Evolutionary conservation across 2,797 vertebrate species (phyloP).

Genomic region (Myiotriccus ornatus): DNA sequence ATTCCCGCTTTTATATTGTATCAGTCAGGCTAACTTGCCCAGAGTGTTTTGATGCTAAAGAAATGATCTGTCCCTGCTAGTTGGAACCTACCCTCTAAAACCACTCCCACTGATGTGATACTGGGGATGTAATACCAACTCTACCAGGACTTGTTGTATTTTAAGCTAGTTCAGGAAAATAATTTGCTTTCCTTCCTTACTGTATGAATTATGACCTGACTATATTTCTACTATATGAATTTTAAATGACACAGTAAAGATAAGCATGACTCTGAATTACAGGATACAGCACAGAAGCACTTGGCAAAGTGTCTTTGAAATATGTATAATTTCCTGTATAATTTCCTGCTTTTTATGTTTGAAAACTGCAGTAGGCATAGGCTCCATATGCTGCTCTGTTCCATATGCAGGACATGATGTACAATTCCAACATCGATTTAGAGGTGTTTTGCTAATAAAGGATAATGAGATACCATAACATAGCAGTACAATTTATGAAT

Average conservation of each 20-base stretch:
- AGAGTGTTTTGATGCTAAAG: background rate
- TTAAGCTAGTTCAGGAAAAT: background rate
- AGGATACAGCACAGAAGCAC: background rate
- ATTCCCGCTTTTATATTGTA: background rate
- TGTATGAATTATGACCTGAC: background rate
- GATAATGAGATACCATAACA: slow-evolving; percentile 68
- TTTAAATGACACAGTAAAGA: slow-evolving; percentile 28
- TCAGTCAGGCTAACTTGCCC: background rate
- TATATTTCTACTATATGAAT: background rate
- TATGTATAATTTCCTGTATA: slow-evolving; percentile 37
- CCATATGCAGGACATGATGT: slow-evolving; percentile 10
- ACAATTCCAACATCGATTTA: slow-evolving; percentile 67
- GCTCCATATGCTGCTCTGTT: slow-evolving; percentile 33
- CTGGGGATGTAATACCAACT: background rate
- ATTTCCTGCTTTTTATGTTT: slow-evolving; percentile 37
- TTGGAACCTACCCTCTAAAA: background rate
- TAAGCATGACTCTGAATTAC: slow-evolving; percentile 15
- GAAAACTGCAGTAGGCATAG: slow-evolving; percentile 11
- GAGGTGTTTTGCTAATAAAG: slow-evolving; percentile 66
- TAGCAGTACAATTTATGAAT: slow-evolving; percentile 68
- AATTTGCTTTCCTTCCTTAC: background rate
- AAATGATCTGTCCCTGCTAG: background rate
- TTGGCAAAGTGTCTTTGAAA: slow-evolving; percentile 42
- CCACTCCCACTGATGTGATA: background rate
- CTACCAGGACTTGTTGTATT: background rate